phyloP scores from a whole-genome alignment of 2,888 invertebrate species.

The Argynnis bischoffii region DNA sequence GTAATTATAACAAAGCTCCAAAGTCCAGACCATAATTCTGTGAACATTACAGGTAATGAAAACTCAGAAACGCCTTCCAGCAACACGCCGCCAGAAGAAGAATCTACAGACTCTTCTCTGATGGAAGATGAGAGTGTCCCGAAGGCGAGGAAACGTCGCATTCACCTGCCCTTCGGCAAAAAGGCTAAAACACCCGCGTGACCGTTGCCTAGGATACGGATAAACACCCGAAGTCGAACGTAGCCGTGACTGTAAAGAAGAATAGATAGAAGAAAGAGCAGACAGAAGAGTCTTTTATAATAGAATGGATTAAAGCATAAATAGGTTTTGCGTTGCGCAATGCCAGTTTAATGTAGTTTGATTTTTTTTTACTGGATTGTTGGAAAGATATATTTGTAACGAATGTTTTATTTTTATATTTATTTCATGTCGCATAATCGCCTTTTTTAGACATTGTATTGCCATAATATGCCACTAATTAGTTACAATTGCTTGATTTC shows the following conservation, averaged over 20 bases:
- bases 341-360: too few relatives aligned
- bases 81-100: slow-evolving; percentile 82
- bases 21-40: neutral
- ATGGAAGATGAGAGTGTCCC: slow-evolving; percentile 83
- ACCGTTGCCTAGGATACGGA: slow-evolving; percentile 43
- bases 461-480: too few relatives aligned
- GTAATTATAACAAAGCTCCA: neutral
- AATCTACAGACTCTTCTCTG: slow-evolving; percentile 87
- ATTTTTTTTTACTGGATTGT: too few relatives aligned
- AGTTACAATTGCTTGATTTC: too few relatives aligned
- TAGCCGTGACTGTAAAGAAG: slow-evolving; percentile 10
- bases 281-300: neutral
- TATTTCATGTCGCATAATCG: too few relatives aligned
- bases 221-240: slow-evolving; percentile 5
- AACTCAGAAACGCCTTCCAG: slow-evolving; percentile 60
- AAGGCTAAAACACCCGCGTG: slow-evolving; percentile 82
- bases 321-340: too few relatives aligned
- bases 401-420: too few relatives aligned
- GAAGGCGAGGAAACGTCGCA: slow-evolving; percentile 83
- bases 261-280: slow-evolving; percentile 16
- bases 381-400: too few relatives aligned
- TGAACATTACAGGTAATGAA: slow-evolving; percentile 30
- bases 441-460: too few relatives aligned
- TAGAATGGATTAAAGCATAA: neutral
- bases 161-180: slow-evolving; percentile 85